Conservation (phyloP, 1,140 invertebrate genomes). For the Trichonephila clavata region DNA sequence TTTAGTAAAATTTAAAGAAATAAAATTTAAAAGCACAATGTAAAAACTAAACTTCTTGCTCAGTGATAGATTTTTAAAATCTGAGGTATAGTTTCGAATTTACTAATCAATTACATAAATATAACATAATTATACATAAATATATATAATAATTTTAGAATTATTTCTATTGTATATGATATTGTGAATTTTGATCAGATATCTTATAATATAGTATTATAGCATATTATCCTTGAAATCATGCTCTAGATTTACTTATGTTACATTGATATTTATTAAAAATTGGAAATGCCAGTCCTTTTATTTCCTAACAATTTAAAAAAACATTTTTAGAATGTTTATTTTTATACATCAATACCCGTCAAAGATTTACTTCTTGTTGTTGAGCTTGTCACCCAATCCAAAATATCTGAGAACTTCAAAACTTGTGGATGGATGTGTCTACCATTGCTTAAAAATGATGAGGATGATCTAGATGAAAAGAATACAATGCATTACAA, state of each 20-base stretch:
- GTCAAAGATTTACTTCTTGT: slow-evolving; percentile 55
- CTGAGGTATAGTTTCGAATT: too few relatives aligned
- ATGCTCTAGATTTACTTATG: not conserved
- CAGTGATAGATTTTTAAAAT: too few relatives aligned
- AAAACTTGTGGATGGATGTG: slow-evolving; percentile 58
- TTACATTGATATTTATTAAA: not conserved
- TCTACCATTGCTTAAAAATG: not conserved
- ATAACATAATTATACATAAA: too few relatives aligned
- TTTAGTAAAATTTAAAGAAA: too few relatives aligned
- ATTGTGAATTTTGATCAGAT: too few relatives aligned
- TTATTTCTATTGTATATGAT: too few relatives aligned
- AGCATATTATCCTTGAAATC: not conserved
- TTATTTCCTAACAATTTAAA: too few relatives aligned
- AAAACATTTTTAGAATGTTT: slow-evolving; percentile 36
- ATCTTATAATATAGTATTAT: not conserved
- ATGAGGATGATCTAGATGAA: slow-evolving; percentile 19
- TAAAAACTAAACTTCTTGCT: too few relatives aligned
- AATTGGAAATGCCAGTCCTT: too few relatives aligned
- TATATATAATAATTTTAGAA: too few relatives aligned
- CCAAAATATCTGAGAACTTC: not conserved
- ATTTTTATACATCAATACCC: slow-evolving; percentile 70
- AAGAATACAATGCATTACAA: slow-evolving; percentile 32
- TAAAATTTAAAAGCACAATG: too few relatives aligned
- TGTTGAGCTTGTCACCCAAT: slow-evolving; percentile 57
- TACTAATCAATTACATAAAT: too few relatives aligned